These are phyloP conservation scores for Grammomys dolichurus DNA, from an alignment of 2,113 vertebrate genomes.

Conservation along the genomic window DNA sequence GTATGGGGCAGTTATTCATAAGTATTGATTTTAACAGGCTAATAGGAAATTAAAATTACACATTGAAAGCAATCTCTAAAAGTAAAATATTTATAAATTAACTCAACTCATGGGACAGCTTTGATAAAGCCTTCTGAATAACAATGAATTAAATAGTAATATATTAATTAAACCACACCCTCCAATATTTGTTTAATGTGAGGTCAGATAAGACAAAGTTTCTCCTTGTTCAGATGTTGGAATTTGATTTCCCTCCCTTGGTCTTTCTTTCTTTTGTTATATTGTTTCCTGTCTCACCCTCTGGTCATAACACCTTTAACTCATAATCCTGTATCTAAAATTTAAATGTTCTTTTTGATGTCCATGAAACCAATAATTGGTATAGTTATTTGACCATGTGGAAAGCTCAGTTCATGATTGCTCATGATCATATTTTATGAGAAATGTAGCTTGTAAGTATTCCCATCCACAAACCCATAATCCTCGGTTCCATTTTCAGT, in stretches of 20 bases:
- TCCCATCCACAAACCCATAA: not conserved
- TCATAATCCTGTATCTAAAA: slow-evolving; percentile 1
- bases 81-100: not conserved
- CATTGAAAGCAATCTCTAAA: not conserved
- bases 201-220: not conserved
- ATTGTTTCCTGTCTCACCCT: not conserved
- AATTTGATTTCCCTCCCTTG: not conserved
- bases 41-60: not conserved
- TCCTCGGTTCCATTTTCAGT: not conserved
- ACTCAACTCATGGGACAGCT: not conserved
- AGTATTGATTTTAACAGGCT: not conserved
- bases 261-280: not conserved
- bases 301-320: not conserved
- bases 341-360: not conserved
- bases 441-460: not conserved
- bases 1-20: not conserved
- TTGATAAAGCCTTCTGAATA: not conserved
- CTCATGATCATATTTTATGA: not conserved
- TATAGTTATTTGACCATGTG: not conserved
- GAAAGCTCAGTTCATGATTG: not conserved
- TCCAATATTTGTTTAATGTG: not conserved
- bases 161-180: not conserved
- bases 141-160: slow-evolving; percentile 18
- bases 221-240: not conserved
- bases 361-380: not conserved